phyloP scores from a whole-genome alignment of 2,888 invertebrate genomes.

The Amphipyra tragopoginis region DNA sequence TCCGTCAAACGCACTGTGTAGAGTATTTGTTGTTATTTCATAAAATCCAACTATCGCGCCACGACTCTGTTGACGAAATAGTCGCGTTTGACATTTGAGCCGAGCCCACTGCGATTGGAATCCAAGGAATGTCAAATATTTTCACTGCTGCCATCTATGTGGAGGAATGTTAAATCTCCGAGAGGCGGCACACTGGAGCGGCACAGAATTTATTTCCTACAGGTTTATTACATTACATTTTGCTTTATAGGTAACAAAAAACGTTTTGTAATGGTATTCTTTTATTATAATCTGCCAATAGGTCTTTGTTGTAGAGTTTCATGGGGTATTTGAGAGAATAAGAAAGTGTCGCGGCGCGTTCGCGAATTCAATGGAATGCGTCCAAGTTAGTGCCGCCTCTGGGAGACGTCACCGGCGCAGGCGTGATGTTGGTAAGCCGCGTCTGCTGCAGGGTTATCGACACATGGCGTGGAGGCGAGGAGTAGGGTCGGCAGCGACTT shows the following conservation, averaged over 20 bases:
- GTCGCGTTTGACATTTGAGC: constrained; percentile 93
- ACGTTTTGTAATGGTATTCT: constrained; percentile 14
- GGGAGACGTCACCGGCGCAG: constrained; percentile 83
- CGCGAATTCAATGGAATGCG: constrained; percentile 84
- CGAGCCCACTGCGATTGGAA: constrained; percentile 92
- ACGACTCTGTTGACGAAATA: constrained; percentile 90
- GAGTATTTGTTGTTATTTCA: constrained; percentile 87
- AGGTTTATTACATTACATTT: constrained; percentile 25
- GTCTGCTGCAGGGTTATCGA: constrained; percentile 87
- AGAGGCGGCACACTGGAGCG: constrained; percentile 82
- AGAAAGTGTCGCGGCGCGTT: constrained; percentile 73
- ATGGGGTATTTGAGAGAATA: constrained; percentile 44
- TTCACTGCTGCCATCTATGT: constrained; percentile 91
- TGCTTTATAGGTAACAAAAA: constrained; percentile 17
- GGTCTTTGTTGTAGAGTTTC: constrained; percentile 18
- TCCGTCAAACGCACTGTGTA: constrained; percentile 80
- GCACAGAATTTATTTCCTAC: constrained; percentile 53
- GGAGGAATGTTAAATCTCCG: constrained; percentile 81
- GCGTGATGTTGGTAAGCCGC: constrained; percentile 82
- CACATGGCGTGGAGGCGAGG: constrained; percentile 77
- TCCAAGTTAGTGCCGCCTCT: constrained; percentile 78
- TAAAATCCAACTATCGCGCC: constrained; percentile 89
- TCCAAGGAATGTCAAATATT: constrained; percentile 92
- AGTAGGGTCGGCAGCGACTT: constrained; percentile 76
- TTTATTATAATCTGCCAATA: constrained; percentile 39